A percentile compares a stretch with the other conserved stretches of the same genome.
These are phyloP conservation scores for Plebejus melissa DNA, from an alignment of 2,888 invertebrate genomes.

Conservation along the genomic window DNA sequence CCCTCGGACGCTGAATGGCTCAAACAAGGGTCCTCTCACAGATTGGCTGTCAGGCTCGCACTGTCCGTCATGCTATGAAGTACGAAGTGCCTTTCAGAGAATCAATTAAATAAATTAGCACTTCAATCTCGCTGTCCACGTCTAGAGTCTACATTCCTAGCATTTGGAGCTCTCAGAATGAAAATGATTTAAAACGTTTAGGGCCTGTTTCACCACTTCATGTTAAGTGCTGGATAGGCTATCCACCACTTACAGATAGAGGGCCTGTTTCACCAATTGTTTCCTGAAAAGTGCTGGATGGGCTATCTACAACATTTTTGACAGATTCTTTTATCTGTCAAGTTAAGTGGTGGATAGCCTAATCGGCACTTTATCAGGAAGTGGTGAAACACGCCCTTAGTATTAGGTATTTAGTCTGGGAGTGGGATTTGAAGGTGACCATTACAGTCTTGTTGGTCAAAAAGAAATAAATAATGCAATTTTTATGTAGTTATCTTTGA, in stretches of 20 bases:
- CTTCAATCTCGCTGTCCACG: conserved; percentile 10
- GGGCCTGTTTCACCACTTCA: too few relatives aligned
- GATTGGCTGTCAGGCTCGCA: conserved; percentile 60
- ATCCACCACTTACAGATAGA: too few relatives aligned
- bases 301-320: too few relatives aligned
- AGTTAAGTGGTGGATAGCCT: too few relatives aligned
- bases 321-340: too few relatives aligned
- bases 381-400: too few relatives aligned
- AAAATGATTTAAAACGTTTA: not conserved
- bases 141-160: not conserved
- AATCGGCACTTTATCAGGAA: too few relatives aligned
- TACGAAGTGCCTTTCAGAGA: conserved; percentile 7
- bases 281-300: too few relatives aligned
- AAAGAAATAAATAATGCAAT: not conserved
- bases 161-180: not conserved
- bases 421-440: too few relatives aligned
- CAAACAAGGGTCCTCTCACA: conserved; percentile 58
- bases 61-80: not conserved
- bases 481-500: not conserved
- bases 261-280: too few relatives aligned
- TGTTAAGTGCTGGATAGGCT: too few relatives aligned
- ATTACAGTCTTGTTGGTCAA: not conserved
- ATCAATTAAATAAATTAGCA: conserved; percentile 26
- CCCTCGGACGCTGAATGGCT: conserved; percentile 51
- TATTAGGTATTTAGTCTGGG: too few relatives aligned